Percentiles rank a stretch among this genome's conserved stretches.
Conservation (phyloP, 2,113 vertebrate species). For the Halcyon senegalensis region DNA sequence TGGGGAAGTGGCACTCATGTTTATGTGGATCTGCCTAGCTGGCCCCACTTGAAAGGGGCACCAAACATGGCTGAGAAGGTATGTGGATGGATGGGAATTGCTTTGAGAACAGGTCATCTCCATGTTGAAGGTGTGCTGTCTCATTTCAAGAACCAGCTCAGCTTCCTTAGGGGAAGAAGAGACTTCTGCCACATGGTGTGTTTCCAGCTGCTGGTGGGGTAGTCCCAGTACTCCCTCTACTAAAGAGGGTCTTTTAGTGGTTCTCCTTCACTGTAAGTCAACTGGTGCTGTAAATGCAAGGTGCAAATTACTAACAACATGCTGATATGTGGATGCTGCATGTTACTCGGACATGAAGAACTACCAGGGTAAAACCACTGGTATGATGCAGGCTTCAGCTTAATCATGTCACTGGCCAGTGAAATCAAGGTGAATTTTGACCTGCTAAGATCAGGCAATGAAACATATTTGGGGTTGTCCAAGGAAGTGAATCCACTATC, state of each 20-base stretch:
- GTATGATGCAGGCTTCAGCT: neutral
- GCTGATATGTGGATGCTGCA: fast-evolving
- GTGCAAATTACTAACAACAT: neutral
- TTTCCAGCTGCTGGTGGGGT: neutral
- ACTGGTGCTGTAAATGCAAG: neutral
- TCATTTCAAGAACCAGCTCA: neutral
- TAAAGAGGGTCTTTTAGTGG: neutral
- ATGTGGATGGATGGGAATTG: neutral
- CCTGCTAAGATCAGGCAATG: neutral
- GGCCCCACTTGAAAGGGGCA: neutral
- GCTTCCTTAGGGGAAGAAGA: neutral
- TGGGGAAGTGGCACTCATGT: neutral
- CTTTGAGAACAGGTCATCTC: neutral
- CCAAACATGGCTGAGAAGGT: neutral
- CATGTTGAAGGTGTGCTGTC: neutral
- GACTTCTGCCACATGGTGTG: neutral
- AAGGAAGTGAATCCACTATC: neutral
- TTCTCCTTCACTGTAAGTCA: neutral
- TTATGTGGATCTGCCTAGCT: neutral
- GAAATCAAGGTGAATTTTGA: neutral
- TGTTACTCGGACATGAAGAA: neutral
- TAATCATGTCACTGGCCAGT: neutral
- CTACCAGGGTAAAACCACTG: neutral
- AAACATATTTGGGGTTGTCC: neutral
- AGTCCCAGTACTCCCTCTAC: neutral